Percentiles rank a stretch among this genome's conserved stretches.
Conservation (phyloP, 2,113 vertebrate species). For the Psilopogon haemacephalus region DNA sequence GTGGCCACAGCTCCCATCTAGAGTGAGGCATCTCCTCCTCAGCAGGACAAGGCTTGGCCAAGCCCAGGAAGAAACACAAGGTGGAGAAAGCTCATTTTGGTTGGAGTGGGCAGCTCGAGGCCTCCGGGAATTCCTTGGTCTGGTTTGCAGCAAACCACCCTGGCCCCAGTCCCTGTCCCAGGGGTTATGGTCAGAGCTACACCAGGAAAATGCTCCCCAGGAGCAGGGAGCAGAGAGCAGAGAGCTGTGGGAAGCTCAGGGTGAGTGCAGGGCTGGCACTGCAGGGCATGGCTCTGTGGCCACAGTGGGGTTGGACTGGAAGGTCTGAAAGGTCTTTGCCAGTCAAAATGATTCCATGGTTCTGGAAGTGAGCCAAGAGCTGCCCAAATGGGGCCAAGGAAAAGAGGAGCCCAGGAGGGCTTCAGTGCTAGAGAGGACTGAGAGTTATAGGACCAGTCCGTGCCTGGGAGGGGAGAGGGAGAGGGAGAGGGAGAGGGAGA, state of each 20-base stretch:
- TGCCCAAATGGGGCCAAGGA: background rate
- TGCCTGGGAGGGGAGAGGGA: too few species aligned
- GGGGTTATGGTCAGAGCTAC: background rate
- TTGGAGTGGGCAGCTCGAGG: background rate
- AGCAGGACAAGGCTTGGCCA: fast-evolving
- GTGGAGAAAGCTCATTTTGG: background rate
- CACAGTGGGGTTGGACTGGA: too few species aligned
- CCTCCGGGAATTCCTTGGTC: background rate
- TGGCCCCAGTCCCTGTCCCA: background rate
- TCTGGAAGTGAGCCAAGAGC: too few species aligned
- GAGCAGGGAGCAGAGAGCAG: background rate
- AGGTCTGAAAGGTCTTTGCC: too few species aligned
- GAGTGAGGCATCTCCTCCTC: background rate
- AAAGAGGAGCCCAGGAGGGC: background rate
- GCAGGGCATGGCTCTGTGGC: too few species aligned
- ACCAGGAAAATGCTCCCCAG: background rate
- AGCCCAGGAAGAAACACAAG: background rate
- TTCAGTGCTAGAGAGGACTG: background rate
- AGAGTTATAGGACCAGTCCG: fast-evolving
- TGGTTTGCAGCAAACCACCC: background rate
- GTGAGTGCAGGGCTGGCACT: background rate
- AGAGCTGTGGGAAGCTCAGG: background rate
- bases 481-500: too few species aligned
- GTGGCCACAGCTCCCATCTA: fast-evolving
- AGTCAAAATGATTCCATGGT: too few species aligned